phyloP scores from a whole-genome alignment of 2,888 invertebrate species.

The Antitype chi region DNA sequence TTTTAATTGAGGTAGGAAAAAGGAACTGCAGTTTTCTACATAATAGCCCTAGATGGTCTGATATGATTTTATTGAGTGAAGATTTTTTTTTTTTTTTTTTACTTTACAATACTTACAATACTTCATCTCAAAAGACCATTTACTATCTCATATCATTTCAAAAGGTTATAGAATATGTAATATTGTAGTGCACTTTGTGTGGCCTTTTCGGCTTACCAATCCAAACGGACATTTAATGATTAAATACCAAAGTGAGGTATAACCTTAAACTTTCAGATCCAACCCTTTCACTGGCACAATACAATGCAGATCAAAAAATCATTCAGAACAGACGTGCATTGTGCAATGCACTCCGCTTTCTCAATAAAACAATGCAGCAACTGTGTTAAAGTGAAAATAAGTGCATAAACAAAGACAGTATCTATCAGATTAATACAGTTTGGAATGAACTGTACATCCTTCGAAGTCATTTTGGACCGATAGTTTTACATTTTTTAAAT shows the following conservation, averaged over 20 bases:
- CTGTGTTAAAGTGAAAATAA: conserved; percentile 16
- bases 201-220: neutral
- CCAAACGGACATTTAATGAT: conserved; percentile 3
- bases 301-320: conserved; percentile 32
- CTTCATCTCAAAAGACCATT: too few species aligned
- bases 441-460: neutral
- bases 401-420: neutral
- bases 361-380: conserved; percentile 26
- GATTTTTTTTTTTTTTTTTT: too few species aligned
- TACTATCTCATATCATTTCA: too few species aligned
- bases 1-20: too few species aligned
- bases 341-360: conserved; percentile 34
- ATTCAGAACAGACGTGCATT: conserved; percentile 22
- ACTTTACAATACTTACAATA: too few species aligned
- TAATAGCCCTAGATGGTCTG: too few species aligned
- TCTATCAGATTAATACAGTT: neutral
- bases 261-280: conserved; percentile 20
- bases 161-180: neutral
- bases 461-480: neutral
- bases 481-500: neutral
- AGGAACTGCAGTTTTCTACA: too few species aligned
- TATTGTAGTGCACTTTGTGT: neutral
- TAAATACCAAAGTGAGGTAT: neutral
- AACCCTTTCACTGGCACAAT: conserved; percentile 13
- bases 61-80: too few species aligned